Evolutionary conservation across 2,113 vertebrate genomes (phyloP).

Genomic region (Parus major): DNA sequence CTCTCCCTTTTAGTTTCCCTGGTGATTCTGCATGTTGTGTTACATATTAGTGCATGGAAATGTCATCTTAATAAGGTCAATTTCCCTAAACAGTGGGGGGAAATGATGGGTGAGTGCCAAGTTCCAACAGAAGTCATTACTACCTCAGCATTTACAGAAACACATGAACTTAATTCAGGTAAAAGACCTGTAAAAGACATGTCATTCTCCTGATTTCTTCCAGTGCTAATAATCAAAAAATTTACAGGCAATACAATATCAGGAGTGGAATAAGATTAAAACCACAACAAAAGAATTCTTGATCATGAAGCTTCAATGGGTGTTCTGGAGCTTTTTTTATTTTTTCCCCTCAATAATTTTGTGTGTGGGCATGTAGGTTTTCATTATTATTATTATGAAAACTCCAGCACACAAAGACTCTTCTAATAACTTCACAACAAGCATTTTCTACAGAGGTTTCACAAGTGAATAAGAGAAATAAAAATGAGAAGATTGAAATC

Average conservation of each 20-base stretch:
- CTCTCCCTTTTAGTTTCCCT: not conserved
- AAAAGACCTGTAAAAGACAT: not conserved
- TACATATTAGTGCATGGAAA: not conserved
- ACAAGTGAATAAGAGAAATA: not conserved
- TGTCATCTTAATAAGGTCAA: not conserved
- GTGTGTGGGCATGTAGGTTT: not conserved
- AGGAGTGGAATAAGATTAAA: not conserved
- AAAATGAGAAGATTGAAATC: not conserved
- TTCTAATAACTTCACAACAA: not conserved
- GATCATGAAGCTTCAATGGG: not conserved
- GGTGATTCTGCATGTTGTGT: not conserved
- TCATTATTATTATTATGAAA: not conserved
- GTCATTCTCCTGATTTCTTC: not conserved
- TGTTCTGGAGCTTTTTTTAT: not conserved
- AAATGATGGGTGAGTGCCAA: not conserved
- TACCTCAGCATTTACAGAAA: not conserved
- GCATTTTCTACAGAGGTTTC: not conserved
- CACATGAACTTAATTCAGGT: not conserved
- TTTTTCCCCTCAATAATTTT: not conserved
- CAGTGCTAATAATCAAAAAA: not conserved
- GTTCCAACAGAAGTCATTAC: not conserved
- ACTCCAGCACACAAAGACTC: not conserved
- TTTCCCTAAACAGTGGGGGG: not conserved
- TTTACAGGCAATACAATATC: not conserved
- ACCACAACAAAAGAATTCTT: not conserved